These are phyloP conservation scores for Pararge aegeria DNA, from an alignment of 1,140 invertebrate species.

Conservation along the genomic window DNA sequence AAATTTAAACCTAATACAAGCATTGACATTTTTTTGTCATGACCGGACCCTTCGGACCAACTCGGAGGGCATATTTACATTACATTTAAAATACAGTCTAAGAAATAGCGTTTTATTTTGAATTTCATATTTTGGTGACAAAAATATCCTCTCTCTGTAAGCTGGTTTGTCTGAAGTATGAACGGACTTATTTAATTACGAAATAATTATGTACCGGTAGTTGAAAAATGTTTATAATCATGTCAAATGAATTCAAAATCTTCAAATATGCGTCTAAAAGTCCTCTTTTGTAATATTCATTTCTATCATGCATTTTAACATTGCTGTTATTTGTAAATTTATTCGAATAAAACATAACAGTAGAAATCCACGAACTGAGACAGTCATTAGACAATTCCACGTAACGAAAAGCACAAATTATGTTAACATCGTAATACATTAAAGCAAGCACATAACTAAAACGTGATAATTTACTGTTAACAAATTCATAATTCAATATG, in stretches of 20 bases:
- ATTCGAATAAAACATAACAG: background rate
- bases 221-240: slow-evolving; percentile 21
- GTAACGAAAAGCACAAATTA: slow-evolving; percentile 16
- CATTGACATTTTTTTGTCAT: too few relatives aligned
- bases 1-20: too few relatives aligned
- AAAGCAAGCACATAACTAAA: slow-evolving; percentile 3
- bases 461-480: background rate
- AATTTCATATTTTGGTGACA: too few relatives aligned
- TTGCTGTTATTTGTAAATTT: background rate
- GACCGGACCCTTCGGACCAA: too few relatives aligned
- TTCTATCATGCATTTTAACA: background rate
- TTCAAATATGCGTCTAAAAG: slow-evolving; percentile 20
- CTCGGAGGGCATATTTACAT: too few relatives aligned
- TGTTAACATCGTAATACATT: slow-evolving; percentile 17
- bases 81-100: too few relatives aligned
- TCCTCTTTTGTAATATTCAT: slow-evolving; percentile 5
- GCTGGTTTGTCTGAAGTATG: too few relatives aligned
- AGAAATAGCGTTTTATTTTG: too few relatives aligned
- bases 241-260: slow-evolving; percentile 21
- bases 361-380: slow-evolving; percentile 16
- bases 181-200: background rate
- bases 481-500: too few relatives aligned
- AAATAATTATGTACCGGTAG: slow-evolving; percentile 12
- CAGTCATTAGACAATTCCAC: slow-evolving; percentile 16
- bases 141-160: too few relatives aligned